These are phyloP conservation scores for Atherinomorus stipes DNA, from an alignment of 2,113 vertebrate species.

Conservation along the genomic window DNA sequence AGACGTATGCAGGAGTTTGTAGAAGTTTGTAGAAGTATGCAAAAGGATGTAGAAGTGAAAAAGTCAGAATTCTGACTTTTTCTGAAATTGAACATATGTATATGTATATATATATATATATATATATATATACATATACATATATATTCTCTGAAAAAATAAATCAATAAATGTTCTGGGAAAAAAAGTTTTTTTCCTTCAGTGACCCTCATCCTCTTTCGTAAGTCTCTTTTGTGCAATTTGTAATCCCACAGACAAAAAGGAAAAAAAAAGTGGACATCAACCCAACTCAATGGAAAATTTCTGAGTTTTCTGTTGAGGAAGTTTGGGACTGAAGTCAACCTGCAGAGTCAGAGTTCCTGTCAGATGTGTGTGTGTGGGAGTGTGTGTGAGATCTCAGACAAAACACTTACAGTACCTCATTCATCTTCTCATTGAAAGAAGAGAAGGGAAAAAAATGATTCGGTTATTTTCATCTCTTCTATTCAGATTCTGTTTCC, in stretches of 20 bases:
- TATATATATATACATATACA: too few relatives aligned
- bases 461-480: neutral
- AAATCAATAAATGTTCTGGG: too few relatives aligned
- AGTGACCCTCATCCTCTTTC: too few relatives aligned
- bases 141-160: too few relatives aligned
- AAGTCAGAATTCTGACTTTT: too few relatives aligned
- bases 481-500: neutral
- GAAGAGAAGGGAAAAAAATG: neutral
- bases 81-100: too few relatives aligned
- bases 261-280: slow-evolving; percentile 41
- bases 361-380: slow-evolving; percentile 19
- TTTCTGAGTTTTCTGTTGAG: slow-evolving; percentile 66
- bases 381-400: slow-evolving; percentile 25
- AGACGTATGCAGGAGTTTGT: too few relatives aligned
- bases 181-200: too few relatives aligned
- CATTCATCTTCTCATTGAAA: neutral
- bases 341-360: slow-evolving; percentile 59
- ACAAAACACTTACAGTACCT: neutral
- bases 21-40: too few relatives aligned
- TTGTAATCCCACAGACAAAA: slow-evolving; percentile 12
- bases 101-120: too few relatives aligned
- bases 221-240: too few relatives aligned
- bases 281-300: slow-evolving; percentile 70
- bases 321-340: slow-evolving; percentile 76
- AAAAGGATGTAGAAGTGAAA: too few relatives aligned